Conservation (phyloP, 1,140 invertebrate genomes). For the Hypsibius dujardini region DNA sequence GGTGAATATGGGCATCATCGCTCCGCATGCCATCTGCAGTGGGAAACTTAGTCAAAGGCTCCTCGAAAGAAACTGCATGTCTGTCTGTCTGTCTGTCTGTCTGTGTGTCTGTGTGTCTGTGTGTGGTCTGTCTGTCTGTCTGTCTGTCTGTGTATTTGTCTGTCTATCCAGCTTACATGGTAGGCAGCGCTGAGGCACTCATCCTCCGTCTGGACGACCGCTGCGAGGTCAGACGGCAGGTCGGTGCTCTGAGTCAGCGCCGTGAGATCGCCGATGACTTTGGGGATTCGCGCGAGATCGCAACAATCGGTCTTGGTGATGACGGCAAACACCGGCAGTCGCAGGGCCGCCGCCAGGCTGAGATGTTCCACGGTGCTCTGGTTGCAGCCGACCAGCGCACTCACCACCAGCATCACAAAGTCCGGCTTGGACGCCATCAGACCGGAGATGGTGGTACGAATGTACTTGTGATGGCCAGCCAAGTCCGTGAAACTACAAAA, state of each 20-base stretch:
- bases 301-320: conserved; percentile 62
- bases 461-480: conserved; percentile 86
- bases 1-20: conserved; percentile 67
- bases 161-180: too few species aligned
- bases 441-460: conserved; percentile 82
- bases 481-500: conserved; percentile 79
- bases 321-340: conserved; percentile 72
- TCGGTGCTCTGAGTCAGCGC: conserved; percentile 24
- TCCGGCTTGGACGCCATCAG: conserved; percentile 83
- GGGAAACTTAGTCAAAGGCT: too few species aligned
- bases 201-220: conserved; percentile 48
- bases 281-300: conserved; percentile 16
- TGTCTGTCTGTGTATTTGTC: too few species aligned
- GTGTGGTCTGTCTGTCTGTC: too few species aligned
- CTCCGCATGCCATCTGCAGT: conserved; percentile 38
- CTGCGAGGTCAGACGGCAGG: too few species aligned
- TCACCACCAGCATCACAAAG: conserved; percentile 76
- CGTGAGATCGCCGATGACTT: background rate
- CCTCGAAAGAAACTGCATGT: too few species aligned
- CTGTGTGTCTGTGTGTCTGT: too few species aligned
- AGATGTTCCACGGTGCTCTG: conserved; percentile 51
- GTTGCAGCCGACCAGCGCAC: conserved; percentile 41
- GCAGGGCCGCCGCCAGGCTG: conserved; percentile 56
- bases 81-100: too few species aligned
- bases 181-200: conserved; percentile 52